A percentile compares a stretch with the other conserved stretches of the same genome.
These are phyloP conservation scores for Cheiracanthium punctorium DNA, from an alignment of 2,888 invertebrate genomes.

Conservation along the genomic window DNA sequence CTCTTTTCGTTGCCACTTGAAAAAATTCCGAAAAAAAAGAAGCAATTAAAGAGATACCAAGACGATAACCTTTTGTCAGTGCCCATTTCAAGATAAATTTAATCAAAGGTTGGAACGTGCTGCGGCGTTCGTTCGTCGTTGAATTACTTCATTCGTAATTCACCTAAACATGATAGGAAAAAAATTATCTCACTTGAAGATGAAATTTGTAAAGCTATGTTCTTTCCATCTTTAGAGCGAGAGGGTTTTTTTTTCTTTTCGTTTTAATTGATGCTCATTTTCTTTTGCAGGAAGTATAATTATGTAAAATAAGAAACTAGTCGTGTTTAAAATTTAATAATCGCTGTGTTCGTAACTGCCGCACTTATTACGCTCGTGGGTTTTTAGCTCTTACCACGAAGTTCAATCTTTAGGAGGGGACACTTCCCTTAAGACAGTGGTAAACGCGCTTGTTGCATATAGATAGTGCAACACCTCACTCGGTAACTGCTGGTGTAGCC, in stretches of 20 bases:
- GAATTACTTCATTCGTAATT: slow-evolving; percentile 48
- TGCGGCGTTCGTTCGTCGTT: slow-evolving; percentile 45
- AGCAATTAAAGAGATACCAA: slow-evolving; percentile 62
- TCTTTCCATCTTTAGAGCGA: neutral
- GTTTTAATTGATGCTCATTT: neutral
- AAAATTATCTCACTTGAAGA: no score
- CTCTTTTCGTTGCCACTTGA: slow-evolving; percentile 55
- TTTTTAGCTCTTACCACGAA: no score
- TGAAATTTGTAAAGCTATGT: slow-evolving; percentile 37
- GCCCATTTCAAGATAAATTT: slow-evolving; percentile 49
- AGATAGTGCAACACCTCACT: no score
- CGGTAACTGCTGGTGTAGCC: no score
- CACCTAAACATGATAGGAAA: slow-evolving; percentile 53
- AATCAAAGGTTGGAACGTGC: slow-evolving; percentile 58
- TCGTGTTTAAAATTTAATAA: no score
- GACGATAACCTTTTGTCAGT: slow-evolving; percentile 67
- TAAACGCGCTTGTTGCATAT: no score
- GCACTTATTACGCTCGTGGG: no score
- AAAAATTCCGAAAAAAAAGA: slow-evolving; percentile 39
- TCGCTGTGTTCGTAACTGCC: no score
- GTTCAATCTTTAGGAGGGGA: no score
- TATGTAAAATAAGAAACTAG: no score
- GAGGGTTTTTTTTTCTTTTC: slow-evolving; percentile 3
- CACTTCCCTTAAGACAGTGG: no score
- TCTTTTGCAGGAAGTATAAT: no score